Conservation (phyloP, 92 coral and sea anemone genomes). For the Actinernus sp. region DNA sequence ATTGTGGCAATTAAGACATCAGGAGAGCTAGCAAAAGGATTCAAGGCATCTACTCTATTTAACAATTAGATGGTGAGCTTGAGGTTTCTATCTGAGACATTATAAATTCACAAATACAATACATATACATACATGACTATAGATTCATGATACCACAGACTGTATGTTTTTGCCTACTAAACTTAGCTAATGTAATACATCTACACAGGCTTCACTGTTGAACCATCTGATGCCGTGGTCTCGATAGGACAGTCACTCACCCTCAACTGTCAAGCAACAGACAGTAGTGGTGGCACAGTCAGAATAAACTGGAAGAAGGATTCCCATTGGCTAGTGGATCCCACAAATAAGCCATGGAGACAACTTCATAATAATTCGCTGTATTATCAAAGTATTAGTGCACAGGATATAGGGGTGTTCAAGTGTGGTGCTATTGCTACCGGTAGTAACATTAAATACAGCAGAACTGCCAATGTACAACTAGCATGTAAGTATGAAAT, state of each 20-base stretch:
- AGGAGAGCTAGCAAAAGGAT: too few relatives aligned
- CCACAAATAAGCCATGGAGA: constrained; percentile 53
- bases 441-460: constrained; percentile 52
- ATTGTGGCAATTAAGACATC: too few relatives aligned
- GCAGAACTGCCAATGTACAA: constrained; percentile 75
- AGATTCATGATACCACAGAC: not conserved
- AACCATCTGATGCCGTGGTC: constrained; percentile 80
- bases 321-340: constrained; percentile 62
- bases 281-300: constrained; percentile 61
- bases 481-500: constrained; percentile 93
- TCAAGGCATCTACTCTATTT: too few relatives aligned
- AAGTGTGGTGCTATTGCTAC: constrained; percentile 77
- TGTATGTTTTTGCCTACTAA: not conserved
- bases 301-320: constrained; percentile 81
- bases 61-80: too few relatives aligned
- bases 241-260: constrained; percentile 79
- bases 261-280: constrained; percentile 82
- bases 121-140: not conserved
- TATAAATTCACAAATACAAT: too few relatives aligned
- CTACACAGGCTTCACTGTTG: constrained; percentile 70
- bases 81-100: too few relatives aligned
- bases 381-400: constrained; percentile 74
- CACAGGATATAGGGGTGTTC: constrained; percentile 70
- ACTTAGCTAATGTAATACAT: not conserved
- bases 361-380: constrained; percentile 78